phyloP scores from a whole-genome alignment of 2,888 invertebrate species.

The Aporophyla nigra region DNA sequence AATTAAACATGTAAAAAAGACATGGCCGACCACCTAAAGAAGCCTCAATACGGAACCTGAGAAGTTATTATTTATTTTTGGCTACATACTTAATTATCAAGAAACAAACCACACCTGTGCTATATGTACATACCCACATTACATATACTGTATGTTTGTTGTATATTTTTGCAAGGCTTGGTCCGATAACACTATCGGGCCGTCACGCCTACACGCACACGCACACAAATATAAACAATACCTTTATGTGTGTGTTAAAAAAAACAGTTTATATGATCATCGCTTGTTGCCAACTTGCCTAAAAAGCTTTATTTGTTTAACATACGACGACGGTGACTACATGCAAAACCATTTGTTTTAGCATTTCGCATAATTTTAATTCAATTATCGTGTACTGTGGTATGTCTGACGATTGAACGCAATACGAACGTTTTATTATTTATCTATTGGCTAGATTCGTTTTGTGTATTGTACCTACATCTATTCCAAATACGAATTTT shows the following conservation, averaged over 20 bases:
- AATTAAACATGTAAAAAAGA: constrained; percentile 30
- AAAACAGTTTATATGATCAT: constrained; percentile 69
- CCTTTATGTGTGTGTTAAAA: constrained; percentile 61
- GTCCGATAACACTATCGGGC: constrained; percentile 87
- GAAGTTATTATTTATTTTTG: constrained; percentile 71
- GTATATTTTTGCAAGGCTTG: constrained; percentile 90
- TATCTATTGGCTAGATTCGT: constrained; percentile 8
- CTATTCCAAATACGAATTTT: neutral
- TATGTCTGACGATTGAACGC: constrained; percentile 23
- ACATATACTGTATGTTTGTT: constrained; percentile 81
- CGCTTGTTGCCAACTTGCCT: constrained; percentile 84
- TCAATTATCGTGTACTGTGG: constrained; percentile 47
- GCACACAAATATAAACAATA: constrained; percentile 64
- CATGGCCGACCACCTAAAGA: constrained; percentile 53
- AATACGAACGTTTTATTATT: constrained; percentile 8
- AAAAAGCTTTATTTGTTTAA: constrained; percentile 68
- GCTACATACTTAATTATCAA: constrained; percentile 73
- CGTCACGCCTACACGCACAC: constrained; percentile 86
- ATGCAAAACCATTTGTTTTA: constrained; percentile 48
- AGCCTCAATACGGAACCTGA: constrained; percentile 68
- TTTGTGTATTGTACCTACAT: neutral
- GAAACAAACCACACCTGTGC: constrained; percentile 74
- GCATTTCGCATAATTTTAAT: constrained; percentile 59
- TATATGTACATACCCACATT: constrained; percentile 50
- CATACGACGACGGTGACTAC: constrained; percentile 23